Evolutionary conservation across 1,140 invertebrate genomes (phyloP).

Genomic region (Leptopilina boulardi): DNA sequence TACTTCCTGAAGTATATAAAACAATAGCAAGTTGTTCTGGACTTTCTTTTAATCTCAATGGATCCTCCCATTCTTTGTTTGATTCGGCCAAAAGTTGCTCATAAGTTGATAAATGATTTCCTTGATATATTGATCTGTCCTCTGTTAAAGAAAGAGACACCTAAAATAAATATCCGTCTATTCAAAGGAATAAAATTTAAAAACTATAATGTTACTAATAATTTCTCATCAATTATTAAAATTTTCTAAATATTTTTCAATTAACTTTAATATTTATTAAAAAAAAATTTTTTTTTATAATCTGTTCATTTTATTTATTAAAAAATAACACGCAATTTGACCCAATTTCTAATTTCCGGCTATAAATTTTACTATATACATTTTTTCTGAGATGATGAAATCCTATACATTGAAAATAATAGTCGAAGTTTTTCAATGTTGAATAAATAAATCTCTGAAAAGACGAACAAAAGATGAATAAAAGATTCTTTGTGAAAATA

Average conservation of each 20-base stretch:
- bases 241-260: too few relatives aligned
- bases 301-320: too few relatives aligned
- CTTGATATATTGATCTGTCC: constrained; percentile 63
- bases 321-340: not conserved
- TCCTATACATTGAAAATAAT: not conserved
- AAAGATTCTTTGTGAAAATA: not conserved
- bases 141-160: constrained; percentile 48
- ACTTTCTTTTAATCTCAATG: constrained; percentile 59
- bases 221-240: too few relatives aligned
- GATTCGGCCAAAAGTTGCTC: constrained; percentile 74
- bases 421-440: not conserved
- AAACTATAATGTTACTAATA: constrained; percentile 29
- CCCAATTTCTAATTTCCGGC: not conserved
- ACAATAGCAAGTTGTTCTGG: constrained; percentile 83
- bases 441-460: constrained; percentile 1
- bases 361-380: not conserved
- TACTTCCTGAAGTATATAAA: constrained; percentile 95
- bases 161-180: constrained; percentile 8
- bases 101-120: constrained; percentile 71
- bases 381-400: not conserved
- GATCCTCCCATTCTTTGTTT: constrained; percentile 64
- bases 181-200: not conserved
- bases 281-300: too few relatives aligned
- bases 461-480: not conserved
- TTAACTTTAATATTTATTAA: too few relatives aligned